These are phyloP conservation scores for Nycteola revayana DNA, from an alignment of 2,888 invertebrate genomes.

Conservation along the genomic window DNA sequence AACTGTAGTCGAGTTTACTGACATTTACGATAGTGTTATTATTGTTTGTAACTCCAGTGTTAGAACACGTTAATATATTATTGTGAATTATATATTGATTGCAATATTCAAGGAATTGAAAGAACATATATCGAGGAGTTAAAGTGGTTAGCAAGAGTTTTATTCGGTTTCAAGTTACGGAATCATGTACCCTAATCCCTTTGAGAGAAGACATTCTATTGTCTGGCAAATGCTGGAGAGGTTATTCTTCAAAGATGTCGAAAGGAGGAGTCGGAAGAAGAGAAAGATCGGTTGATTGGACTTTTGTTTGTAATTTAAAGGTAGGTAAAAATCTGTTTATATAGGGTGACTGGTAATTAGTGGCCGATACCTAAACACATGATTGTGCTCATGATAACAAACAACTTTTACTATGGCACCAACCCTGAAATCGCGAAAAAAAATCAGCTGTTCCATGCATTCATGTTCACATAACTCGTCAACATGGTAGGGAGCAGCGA, in stretches of 20 bases:
- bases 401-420: too few relatives aligned
- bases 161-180: neutral
- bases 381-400: too few relatives aligned
- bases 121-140: too few relatives aligned
- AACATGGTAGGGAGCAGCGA: too few relatives aligned
- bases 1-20: constrained; percentile 20
- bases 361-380: too few relatives aligned
- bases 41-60: constrained; percentile 7
- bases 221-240: constrained; percentile 81
- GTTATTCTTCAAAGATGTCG: constrained; percentile 49
- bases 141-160: too few relatives aligned
- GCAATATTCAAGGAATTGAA: too few relatives aligned
- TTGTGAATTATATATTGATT: constrained; percentile 9
- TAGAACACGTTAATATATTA: constrained; percentile 19
- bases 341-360: too few relatives aligned
- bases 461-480: too few relatives aligned
- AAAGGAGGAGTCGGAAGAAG: constrained; percentile 17
- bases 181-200: constrained; percentile 83
- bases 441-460: too few relatives aligned
- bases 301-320: constrained; percentile 14
- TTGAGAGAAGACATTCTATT: constrained; percentile 81
- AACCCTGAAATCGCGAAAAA: too few relatives aligned
- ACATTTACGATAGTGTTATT: constrained; percentile 21
- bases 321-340: too few relatives aligned
- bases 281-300: constrained; percentile 21